Evolutionary conservation across 2,888 invertebrate species (phyloP).

Genomic region (Muschampia plurimacula): DNA sequence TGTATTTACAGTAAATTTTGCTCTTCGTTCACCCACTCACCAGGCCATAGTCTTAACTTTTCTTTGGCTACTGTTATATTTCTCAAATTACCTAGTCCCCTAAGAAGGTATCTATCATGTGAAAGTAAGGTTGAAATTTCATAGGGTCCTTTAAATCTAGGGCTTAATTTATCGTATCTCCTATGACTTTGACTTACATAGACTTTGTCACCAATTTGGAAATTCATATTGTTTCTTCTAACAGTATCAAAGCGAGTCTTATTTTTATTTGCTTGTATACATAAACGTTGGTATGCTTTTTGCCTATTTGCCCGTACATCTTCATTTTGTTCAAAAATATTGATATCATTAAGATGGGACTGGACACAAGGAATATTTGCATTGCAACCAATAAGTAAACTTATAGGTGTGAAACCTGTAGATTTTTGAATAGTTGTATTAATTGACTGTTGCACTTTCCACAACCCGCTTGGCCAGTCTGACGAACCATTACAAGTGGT

Average conservation of each 20-base stretch:
- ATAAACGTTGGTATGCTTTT: background rate
- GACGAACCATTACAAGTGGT: slow-evolving; percentile 33
- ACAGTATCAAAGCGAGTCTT: background rate
- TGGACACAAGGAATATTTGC: slow-evolving; percentile 16
- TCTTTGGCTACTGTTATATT: background rate
- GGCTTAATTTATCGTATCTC: slow-evolving; percentile 31
- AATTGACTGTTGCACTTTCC: slow-evolving; percentile 38
- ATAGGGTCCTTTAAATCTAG: slow-evolving; percentile 39
- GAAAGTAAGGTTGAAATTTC: slow-evolving; percentile 30
- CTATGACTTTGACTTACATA: slow-evolving; percentile 9
- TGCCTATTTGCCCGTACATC: background rate
- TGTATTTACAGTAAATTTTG: too few relatives aligned
- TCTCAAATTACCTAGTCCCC: slow-evolving; percentile 22
- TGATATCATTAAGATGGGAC: background rate
- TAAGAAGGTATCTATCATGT: slow-evolving; percentile 33
- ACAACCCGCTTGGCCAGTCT: slow-evolving; percentile 42
- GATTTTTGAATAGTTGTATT: slow-evolving; percentile 40
- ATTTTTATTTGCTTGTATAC: background rate
- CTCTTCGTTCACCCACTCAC: background rate
- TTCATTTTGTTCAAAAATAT: background rate
- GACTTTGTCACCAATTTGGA: slow-evolving; percentile 1
- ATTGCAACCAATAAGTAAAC: slow-evolving; percentile 34
- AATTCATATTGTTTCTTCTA: background rate
- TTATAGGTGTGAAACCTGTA: slow-evolving; percentile 35
- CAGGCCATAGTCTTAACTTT: background rate